Percentiles rank a stretch among this genome's conserved stretches.
Conservation (phyloP, 2,113 vertebrate species). For the Cinclus mexicanus region DNA sequence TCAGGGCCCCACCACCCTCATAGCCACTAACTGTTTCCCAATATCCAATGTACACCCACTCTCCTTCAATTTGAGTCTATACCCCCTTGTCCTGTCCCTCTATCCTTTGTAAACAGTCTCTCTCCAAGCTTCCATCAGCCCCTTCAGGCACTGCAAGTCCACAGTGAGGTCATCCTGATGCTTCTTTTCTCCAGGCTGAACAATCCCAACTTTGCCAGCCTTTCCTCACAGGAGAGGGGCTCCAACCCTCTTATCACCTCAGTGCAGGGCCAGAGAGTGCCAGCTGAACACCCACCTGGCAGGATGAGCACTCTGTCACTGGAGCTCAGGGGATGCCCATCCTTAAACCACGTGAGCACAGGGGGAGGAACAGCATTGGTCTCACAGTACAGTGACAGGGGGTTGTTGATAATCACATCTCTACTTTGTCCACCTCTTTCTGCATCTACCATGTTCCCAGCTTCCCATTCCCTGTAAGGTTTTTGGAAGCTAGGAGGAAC, state of each 20-base stretch:
- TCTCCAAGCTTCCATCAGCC: accelerated
- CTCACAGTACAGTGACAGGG: slow-evolving; percentile 91
- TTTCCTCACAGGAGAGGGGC: neutral
- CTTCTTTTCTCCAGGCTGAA: neutral
- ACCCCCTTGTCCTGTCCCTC: neutral
- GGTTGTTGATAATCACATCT: slow-evolving; percentile 91
- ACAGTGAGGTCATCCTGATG: accelerated
- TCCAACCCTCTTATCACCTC: neutral
- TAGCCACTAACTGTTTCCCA: neutral
- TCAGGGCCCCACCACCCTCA: neutral
- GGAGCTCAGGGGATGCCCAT: slow-evolving; percentile 81
- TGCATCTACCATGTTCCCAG: slow-evolving; percentile 66
- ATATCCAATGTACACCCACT: neutral
- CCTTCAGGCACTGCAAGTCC: neutral
- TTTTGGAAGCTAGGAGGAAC: slow-evolving; percentile 93
- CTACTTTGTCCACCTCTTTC: slow-evolving; percentile 75
- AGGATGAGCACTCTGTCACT: slow-evolving; percentile 86
- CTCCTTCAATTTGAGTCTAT: neutral
- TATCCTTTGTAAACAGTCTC: neutral
- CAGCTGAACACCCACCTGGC: slow-evolving; percentile 79
- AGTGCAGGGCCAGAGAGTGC: neutral
- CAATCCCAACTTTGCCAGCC: neutral
- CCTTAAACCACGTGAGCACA: slow-evolving; percentile 92
- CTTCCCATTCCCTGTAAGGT: slow-evolving; percentile 71
- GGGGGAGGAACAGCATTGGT: slow-evolving; percentile 92